Evolutionary conservation across 2,113 vertebrate genomes (phyloP), one percentile per base, ranked within the genome.

Genomic region (Takifugu flavidus): DNA sequence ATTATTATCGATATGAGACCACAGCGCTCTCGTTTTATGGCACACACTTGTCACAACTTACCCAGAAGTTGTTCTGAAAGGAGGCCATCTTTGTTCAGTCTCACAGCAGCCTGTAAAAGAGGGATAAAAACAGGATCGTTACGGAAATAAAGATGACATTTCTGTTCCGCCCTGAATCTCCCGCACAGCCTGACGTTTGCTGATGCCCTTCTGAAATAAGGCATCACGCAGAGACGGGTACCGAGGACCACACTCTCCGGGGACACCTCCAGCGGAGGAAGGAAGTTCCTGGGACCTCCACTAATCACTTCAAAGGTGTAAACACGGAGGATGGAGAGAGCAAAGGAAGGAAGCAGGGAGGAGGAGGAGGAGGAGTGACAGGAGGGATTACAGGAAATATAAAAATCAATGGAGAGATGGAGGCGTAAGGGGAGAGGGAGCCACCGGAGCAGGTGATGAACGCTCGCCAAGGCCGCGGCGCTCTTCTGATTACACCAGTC

Each of bases 11-110:
- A 39, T 10, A 39, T 34, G 1, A 34, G 20, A 34, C 31, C 31
- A 7, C 31, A 34, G 31, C 31, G 8, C 31, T 7, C 31, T 34
- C 1, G 8, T 6, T 4, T 34, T 6, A 34, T 34, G 31, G 5
- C 31, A 39, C 34, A 39, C 7, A 39, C 3, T 39, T 7, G 34
- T 39, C 34, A 39, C 34, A 39, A 87, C 91, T 91, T 78, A 92
- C 91, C 91, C 91, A 92, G 81, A 92, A 92, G 82, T 88, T 91
- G 84, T 85, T 91, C 76, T 88, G 87, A 82, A 92, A 92, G 74
- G 80, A 74, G 0, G 89, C 82, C 87, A 90, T 91, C 74, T 86
- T 87, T 63, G 53, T 71, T 79, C 69, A 59, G 8, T 39, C 53
- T 82, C 61, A 77, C 52, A 64, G 76, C 53, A 65, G 79, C 70